Base-by-base conservation (phyloP, 2,797 vertebrate genomes). In the Eremophila alpestris region DNA sequence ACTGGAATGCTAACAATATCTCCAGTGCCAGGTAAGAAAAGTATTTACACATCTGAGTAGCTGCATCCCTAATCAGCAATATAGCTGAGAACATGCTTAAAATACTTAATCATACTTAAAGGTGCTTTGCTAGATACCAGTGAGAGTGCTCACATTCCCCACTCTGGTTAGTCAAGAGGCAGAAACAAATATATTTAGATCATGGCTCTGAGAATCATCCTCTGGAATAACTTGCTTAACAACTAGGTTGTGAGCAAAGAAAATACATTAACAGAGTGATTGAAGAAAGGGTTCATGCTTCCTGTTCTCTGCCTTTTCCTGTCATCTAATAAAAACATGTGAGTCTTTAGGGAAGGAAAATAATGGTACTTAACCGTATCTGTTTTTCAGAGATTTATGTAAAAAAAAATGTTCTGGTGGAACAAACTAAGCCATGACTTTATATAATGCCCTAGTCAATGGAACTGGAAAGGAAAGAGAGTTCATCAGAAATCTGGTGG, bases 171-270 rank as follows among this genome's bases (percentile, higher is more conserved):
- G 69, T 87, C 74, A 81, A 84, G 90, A 89, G 67, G 8, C 67
- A 93, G 86, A 97, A 95, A 90, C 86, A 93, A 95, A 95, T 89
- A 59, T 90, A 96, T 95, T 96, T 90, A 96, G 86, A 97, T 96
- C 30, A 74, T 0, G 0, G 43, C 56, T 92, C 83, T 96, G 91
- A 94, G 94, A 96, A 96, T 13, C 30, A 94, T 6, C 76, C 43
- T 75, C 91, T 68, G 58, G 93, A 94, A 94, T 62, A 97, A 95
- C 93, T 91, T 80, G 93, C 69, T 93, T 58, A 68, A 84, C 93
- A 77, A 78, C 81, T 78, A 83, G 20, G 63, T 64, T 90, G 59
- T 62, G 24, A 84, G 60, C 30, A 92, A 79, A 89, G 70, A 67
- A 84, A 84, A 34, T 62, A 32, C 46, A 83, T 71, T 84, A 92